Evolutionary conservation across 1,140 invertebrate genomes (phyloP), one percentile per base, ranked within the genome.

Genomic region (Sitophilus oryzae): DNA sequence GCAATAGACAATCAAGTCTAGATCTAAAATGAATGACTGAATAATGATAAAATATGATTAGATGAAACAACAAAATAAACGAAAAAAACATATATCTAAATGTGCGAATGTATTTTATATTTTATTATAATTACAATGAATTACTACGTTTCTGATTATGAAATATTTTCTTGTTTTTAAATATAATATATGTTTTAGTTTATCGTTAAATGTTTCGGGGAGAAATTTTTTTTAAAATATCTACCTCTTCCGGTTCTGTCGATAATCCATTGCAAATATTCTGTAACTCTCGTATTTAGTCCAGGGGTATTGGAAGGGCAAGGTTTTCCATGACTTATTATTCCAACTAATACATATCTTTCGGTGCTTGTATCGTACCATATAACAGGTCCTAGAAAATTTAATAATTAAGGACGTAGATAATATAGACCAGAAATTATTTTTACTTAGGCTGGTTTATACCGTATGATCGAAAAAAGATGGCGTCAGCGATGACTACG

Each of bases 361-460:
- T 68, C 70, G 0, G 64, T 76, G 0, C 59, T 52, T 0, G 71
- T 65, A 60, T 82, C 77, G 30, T 73, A 67, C 72, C 78, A 84
- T 6, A 84, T 64, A 3, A 84, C 57, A 0, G 84, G 84, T 4
- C 84, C 84, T 21, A 35, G 40, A 49, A 40, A 43, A 30, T 15
- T 22, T 56, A 30, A 36, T 23, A 14, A 9, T 47, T 43, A 16
- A 3, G 19, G 10, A n/a, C 8, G 11, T 43, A 34, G 41, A 38
- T 20, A 21, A 41, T 41, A 16, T 10, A 19, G 15, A 22, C 9
- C n/a, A 34, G 19, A 30, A 22, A 20, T 19, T 18, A 8, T 46
- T 41, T 84, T 84, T 16, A 85, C 85, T 22, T 82, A 85, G 65
- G 88, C 85, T 51, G 79, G n/a, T n/a, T n/a, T n/a, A n/a, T n/a